phyloP scores from a whole-genome alignment of 2,113 vertebrate species.

The Takifugu bimaculatus region DNA sequence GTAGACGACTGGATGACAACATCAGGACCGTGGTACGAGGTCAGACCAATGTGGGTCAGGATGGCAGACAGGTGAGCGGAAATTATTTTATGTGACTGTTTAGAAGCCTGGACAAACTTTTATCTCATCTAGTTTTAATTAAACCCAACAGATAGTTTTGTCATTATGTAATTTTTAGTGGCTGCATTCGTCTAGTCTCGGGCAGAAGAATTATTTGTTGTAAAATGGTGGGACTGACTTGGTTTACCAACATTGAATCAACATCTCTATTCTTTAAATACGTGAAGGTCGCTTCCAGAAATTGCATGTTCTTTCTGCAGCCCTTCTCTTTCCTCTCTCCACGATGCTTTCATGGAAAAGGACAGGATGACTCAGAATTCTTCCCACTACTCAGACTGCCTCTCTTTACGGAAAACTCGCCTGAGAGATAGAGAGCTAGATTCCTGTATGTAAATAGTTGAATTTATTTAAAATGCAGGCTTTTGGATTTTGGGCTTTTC shows the following conservation, averaged over 20 bases:
- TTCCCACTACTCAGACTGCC: constrained; percentile 46
- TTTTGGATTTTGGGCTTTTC: constrained; percentile 40
- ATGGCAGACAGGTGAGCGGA: constrained; percentile 87
- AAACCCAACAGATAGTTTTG: neutral
- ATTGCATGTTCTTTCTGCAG: constrained; percentile 26
- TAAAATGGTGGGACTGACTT: neutral
- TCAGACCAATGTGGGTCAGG: constrained; percentile 96
- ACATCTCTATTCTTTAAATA: neutral
- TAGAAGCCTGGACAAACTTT: too few relatives aligned
- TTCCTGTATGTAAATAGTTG: constrained; percentile 59
- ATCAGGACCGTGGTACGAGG: constrained; percentile 95
- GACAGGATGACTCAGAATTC: constrained; percentile 69
- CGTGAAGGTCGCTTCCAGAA: constrained; percentile 32
- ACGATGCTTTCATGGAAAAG: constrained; percentile 65
- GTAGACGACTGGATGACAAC: constrained; percentile 90
- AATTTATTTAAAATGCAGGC: constrained; percentile 54
- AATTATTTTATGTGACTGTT: too few relatives aligned
- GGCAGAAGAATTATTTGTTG: neutral
- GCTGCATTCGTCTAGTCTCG: neutral
- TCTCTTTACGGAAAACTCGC: constrained; percentile 58
- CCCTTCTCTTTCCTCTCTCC: constrained; percentile 39
- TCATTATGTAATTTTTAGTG: neutral
- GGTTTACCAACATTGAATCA: neutral
- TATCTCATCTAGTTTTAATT: neutral
- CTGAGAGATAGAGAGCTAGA: constrained; percentile 61